A percentile compares a stretch with the other conserved stretches of the same genome.
Conservation (phyloP, 2,113 vertebrate species). For the Aptenodytes forsteri region DNA sequence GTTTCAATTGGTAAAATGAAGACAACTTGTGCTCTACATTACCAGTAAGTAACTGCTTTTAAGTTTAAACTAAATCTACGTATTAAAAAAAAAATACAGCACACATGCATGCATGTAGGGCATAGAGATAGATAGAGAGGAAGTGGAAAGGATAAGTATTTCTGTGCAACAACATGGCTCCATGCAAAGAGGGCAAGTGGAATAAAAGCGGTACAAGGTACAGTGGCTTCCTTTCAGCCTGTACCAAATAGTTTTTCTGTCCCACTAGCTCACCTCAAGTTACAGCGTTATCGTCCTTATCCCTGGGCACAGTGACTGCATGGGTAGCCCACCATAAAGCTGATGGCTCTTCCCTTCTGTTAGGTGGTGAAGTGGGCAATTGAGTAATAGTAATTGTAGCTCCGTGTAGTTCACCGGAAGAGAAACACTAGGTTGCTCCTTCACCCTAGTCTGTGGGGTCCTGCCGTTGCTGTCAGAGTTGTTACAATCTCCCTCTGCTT, state of each 20-base stretch:
- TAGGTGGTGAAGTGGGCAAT: not conserved
- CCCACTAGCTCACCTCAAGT: not conserved
- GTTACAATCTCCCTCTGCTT: not conserved
- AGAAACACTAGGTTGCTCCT: not conserved
- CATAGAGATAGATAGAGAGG: not conserved
- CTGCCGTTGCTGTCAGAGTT: not conserved
- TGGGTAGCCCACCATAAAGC: not conserved
- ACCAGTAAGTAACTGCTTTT: not conserved
- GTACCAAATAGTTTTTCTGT: not conserved
- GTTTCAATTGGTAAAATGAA: conserved; percentile 3
- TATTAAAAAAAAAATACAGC: not conserved
- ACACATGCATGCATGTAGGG: conserved; percentile 43
- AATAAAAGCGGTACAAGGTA: not conserved
- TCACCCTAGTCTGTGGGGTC: not conserved
- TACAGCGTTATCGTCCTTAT: not conserved
- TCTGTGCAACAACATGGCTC: conserved; percentile 71
- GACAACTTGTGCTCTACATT: not conserved
- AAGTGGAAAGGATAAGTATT: not conserved
- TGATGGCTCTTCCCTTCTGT: not conserved
- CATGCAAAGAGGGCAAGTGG: conserved; percentile 54
- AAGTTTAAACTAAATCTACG: conserved; percentile 53
- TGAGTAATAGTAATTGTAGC: not conserved
- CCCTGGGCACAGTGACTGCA: not conserved
- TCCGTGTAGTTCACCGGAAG: not conserved
- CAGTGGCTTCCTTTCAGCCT: not conserved